Evolutionary conservation across 2,888 invertebrate species (phyloP).

Genomic region (Eupelmus urozonus): DNA sequence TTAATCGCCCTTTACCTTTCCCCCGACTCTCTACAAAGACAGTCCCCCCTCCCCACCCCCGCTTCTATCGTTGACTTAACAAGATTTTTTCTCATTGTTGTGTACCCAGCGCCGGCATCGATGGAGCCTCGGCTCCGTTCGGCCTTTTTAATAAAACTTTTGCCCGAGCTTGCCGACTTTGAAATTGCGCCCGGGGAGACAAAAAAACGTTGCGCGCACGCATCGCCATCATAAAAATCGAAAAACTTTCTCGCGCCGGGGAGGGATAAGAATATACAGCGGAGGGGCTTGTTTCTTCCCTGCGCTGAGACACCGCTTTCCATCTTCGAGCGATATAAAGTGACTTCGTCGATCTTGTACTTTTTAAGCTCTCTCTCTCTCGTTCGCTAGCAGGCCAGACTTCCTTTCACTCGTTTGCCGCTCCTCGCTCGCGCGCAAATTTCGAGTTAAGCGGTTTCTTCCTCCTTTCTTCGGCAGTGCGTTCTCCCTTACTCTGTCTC

Average conservation of each 20-base stretch:
- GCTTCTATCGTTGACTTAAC: constrained; percentile 13
- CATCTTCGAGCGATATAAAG: constrained; percentile 32
- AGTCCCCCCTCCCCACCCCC: not conserved
- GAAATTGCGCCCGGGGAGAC: not conserved
- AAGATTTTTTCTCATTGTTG: constrained; percentile 20
- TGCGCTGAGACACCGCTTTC: not conserved
- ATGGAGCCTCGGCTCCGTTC: constrained; percentile 1
- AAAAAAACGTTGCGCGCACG: constrained; percentile 26
- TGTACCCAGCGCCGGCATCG: not conserved
- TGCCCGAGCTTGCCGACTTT: not conserved
- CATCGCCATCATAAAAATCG: constrained; percentile 42
- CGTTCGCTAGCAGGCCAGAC: not conserved
- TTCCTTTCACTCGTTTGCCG: constrained; percentile 25
- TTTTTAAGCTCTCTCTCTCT: constrained; percentile 24
- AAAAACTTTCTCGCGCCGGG: constrained; percentile 40
- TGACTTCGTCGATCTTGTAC: constrained; percentile 43
- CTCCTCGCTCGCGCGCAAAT: constrained; percentile 28
- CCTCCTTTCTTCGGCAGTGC: not conserved
- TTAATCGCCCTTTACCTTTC: not conserved
- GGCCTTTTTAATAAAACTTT: constrained; percentile 53
- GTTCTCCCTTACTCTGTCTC: constrained; percentile 1
- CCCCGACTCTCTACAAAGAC: not conserved
- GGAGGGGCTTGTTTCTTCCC: constrained; percentile 16
- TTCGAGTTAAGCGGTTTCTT: constrained; percentile 32
- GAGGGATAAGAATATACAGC: not conserved